Percentiles rank a stretch among this genome's conserved stretches.
Evolutionary conservation across 2,797 vertebrate genomes (phyloP).

Genomic region (Sardinella longiceps): DNA sequence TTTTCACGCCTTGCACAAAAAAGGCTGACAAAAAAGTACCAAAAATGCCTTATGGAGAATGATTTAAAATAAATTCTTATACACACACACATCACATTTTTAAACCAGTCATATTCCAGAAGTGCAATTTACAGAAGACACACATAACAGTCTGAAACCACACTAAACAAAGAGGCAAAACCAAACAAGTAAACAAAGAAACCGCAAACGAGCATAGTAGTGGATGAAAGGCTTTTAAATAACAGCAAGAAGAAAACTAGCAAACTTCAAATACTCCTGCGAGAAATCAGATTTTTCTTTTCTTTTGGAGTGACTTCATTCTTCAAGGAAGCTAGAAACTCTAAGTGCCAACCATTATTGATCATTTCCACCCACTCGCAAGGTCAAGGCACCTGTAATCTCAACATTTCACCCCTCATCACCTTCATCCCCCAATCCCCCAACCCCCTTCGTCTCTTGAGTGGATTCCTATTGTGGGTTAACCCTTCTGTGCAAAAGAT

Average conservation of each 20-base stretch:
- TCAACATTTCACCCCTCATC: not conserved
- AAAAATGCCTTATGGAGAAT: not conserved
- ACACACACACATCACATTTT: constrained; percentile 16
- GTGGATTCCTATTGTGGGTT: not conserved
- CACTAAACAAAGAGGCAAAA: not conserved
- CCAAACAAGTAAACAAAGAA: not conserved
- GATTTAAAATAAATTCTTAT: not conserved
- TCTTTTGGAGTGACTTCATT: not conserved
- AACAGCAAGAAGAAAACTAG: not conserved
- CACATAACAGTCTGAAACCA: not conserved
- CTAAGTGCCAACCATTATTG: not conserved
- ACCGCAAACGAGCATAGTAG: not conserved
- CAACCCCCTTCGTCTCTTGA: not conserved
- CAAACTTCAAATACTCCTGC: not conserved
- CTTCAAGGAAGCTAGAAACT: not conserved
- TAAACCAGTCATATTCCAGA: constrained; percentile 12
- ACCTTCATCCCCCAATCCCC: not conserved
- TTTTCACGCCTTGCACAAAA: not conserved
- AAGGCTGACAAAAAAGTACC: not conserved
- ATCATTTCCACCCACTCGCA: not conserved
- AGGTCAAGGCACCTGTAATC: not conserved
- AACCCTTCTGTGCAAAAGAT: not conserved
- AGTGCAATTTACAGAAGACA: constrained; percentile 7
- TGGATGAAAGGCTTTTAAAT: not conserved
- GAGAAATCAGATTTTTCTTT: no score